A percentile compares a stretch with the other conserved stretches of the same genome.
These are phyloP conservation scores for Thecophora atra DNA, from an alignment of 2,888 invertebrate species.

Conservation along the genomic window DNA sequence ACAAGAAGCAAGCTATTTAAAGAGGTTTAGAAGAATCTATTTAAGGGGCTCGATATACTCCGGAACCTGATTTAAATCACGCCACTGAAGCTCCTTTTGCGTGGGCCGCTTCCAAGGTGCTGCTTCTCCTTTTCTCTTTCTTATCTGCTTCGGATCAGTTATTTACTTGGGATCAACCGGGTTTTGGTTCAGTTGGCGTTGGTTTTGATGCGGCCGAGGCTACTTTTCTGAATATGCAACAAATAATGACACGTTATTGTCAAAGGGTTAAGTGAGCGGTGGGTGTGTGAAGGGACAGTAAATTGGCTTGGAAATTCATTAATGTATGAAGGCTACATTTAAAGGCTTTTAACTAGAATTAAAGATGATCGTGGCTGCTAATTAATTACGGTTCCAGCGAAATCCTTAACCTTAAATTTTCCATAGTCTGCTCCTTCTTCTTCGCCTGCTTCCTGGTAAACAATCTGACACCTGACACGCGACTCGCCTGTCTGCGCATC, in stretches of 20 bases:
- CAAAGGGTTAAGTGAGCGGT: neutral
- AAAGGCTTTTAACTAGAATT: conserved; percentile 13
- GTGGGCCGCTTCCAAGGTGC: neutral
- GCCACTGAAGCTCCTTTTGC: neutral
- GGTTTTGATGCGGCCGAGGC: too few relatives aligned
- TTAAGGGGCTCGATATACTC: neutral
- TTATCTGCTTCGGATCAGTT: neutral
- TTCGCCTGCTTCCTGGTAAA: neutral
- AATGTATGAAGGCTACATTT: conserved; percentile 6
- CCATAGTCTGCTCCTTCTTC: too few relatives aligned
- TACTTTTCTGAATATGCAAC: neutral
- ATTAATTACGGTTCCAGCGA: too few relatives aligned
- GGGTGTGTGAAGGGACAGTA: neutral
- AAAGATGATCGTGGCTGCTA: neutral
- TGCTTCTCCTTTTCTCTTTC: neutral
- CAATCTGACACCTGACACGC: neutral
- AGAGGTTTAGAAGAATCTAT: neutral
- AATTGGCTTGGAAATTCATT: neutral
- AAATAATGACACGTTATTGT: conserved; percentile 16
- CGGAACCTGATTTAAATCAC: neutral
- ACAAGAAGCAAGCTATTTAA: neutral
- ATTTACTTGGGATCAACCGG: too few relatives aligned
- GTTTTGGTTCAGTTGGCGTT: too few relatives aligned
- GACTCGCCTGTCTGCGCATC: neutral
- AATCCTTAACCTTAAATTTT: too few relatives aligned